Base-by-base conservation (phyloP, 2,113 vertebrate genomes). In the Pseudonaja textilis region DNA sequence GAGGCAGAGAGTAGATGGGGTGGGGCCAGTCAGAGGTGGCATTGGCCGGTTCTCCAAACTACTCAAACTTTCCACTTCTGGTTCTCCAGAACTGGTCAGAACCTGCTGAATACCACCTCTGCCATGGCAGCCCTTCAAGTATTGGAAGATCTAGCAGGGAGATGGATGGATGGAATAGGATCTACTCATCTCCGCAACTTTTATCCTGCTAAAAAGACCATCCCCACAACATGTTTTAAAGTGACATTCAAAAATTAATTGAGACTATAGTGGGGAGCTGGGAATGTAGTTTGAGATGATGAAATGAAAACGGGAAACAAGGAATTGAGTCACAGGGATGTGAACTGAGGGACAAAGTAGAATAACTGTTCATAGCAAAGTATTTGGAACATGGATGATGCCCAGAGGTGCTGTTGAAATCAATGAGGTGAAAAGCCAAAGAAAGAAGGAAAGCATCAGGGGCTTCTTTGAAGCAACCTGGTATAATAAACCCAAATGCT, bases 151-250 rank as follows among this genome's bases (percentile, higher is more conserved):
- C 64, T 16, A 69, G 29, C 61, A 64, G 61, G 61, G 61, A 61
- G 57, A 61, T 25, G 57, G 57, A 61, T 25, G 57, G 57, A 61
- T 26, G 57, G 25, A 29, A 85, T 85, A 92, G 69, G n/a, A 18
- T 39, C 34, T 92, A 93, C 50, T 61, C 56, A 61, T 85, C 57
- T 39, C 54, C 8, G 47, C 93, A 61, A 61, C 7, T 92, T 95
- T 91, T 55, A 87, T 7, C 61, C 87, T 16, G 69, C 69, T 59
- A 92, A 74, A 92, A 74, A 39, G 22, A 29, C 52, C 50, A 92
- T 34, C n/a, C n/a, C 42, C 5, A 1, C 54, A 85, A 50, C 54
- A 11, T 52, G 52, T 85, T 74, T 89, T 69, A 92, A 89, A 42
- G 47, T 57, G 25, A 34, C 26, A 47, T 92, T 92, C 26, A 85